Evolutionary conservation across 2,113 vertebrate species (phyloP), one percentile per base, ranked within the genome.

Genomic region (Oceanites oceanicus): DNA sequence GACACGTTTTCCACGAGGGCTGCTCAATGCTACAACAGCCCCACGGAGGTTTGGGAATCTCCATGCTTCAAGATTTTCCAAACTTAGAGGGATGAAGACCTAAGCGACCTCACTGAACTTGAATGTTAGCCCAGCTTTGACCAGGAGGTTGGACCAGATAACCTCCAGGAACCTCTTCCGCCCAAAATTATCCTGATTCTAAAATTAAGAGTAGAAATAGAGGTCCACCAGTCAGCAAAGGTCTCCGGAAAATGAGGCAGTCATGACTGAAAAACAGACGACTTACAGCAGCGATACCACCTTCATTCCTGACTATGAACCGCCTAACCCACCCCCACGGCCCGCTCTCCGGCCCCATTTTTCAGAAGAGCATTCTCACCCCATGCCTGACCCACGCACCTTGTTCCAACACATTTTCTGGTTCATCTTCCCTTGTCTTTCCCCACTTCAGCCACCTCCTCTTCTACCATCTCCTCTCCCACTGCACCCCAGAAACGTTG

Each of bases 1-100:
- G 21, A 17, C 16, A 10, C 0, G 0, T 15, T 44, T 29, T 17
- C 44, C 59, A 49, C 2, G 7, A 73, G 22, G 40, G 61, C 13
- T 30, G 18, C 1, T 42, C 21, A 56, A n/a, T 10, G 10, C 38
- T 32, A 30, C 7, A 62, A 30, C 11, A 42, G 49, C 17, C n/a
- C 29, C 63, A 26, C 16, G 36, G 30, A 42, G 9, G 8, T 26
- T 9, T 34, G 49, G 50, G 32, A 59, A 74, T 10, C 13, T 52
- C 76, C 26, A 49, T 0, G 4, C 34, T 29, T 32, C 3, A 25
- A 22, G 63, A n/a, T 49, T 59, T 80, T 16, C 68, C 23, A 44
- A 16, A 44, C 14, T 25, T 15, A 10, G 47, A 73, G 17, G 7
- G 14, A 21, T 7, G 6, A 47, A 38, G 15, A 3, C 7, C 7